Evolutionary conservation across 2,113 vertebrate genomes (phyloP), one percentile per base, ranked within the genome.

Genomic region (Tapirus terrestris): DNA sequence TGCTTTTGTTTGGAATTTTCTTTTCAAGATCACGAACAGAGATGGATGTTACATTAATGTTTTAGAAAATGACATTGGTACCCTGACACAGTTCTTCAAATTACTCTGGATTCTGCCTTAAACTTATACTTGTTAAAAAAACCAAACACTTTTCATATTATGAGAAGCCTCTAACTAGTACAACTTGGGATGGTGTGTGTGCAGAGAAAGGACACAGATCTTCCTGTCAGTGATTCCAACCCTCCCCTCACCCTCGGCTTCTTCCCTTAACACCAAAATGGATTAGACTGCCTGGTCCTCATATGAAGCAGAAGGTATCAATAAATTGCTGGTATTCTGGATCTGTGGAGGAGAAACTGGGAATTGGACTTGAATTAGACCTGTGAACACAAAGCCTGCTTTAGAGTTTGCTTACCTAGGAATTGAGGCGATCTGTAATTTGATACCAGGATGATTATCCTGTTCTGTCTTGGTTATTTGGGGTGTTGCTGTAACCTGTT

Each of bases 331-430:
- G 53, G 13, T 36, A 73, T 48, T 70, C 60, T 8, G 56, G 60
- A n/a, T 67, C 36, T 45, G 45, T 27, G 36, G 12, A 58, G 86
- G 61, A 48, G n/a, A 67, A 73, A 31, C 0, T 5, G 63, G 84
- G 75, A 81, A 51, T 0, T 29, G 9, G 17, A 60, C 29, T 33
- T 43, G 53, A 86, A 48, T 39, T 10, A 45, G 65, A 31, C 51
- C n/a, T 27, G 25, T 13, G 33, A 60, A 31, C 79, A 60, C 27
- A 16, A 60, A 63, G 60, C 33, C 39, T 56, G 58, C 70, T 73
- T 33, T 23, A 1, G 0, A 17, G 60, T 27, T 6, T 53, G 68
- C 98, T 98, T 96, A 99, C 99, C 98, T 98, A 45, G 97, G 61
- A 0, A 97, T 68, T 0, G 98, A 83, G 0, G 96, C 92, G 0